These are phyloP conservation scores for Gobionotothen gibberifrons DNA, from an alignment of 2,797 vertebrate species.

Conservation along the genomic window DNA sequence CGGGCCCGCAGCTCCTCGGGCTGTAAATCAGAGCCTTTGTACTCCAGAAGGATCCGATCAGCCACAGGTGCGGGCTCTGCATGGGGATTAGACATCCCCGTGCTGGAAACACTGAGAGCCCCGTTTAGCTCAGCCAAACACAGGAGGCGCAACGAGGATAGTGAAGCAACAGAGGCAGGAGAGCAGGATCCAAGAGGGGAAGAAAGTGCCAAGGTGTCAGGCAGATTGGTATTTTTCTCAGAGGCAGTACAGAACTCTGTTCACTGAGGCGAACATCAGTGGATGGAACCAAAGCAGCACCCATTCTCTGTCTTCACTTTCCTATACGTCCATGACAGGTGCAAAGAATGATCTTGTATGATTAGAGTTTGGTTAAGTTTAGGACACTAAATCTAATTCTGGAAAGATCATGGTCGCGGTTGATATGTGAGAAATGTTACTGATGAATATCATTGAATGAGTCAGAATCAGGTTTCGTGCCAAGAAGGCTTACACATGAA, in stretches of 20 bases:
- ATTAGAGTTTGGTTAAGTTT: neutral
- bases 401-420: too few relatives aligned
- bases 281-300: neutral
- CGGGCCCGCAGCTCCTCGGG: constrained; percentile 86
- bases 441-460: too few relatives aligned
- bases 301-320: neutral
- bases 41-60: constrained; percentile 96
- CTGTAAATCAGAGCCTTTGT: constrained; percentile 96
- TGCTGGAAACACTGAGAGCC: constrained; percentile 87
- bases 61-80: constrained; percentile 93
- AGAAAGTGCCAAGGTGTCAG: constrained; percentile 35
- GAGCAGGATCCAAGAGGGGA: constrained; percentile 16
- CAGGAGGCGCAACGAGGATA: constrained; percentile 45
- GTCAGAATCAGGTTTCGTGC: too few relatives aligned
- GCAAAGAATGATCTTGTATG: neutral
- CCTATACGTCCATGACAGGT: neutral
- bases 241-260: neutral
- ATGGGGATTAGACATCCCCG: constrained; percentile 86
- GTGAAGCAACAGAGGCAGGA: constrained; percentile 25
- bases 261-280: constrained; percentile 7
- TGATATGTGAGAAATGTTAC: too few relatives aligned
- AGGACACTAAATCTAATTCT: neutral
- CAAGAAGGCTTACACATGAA: too few relatives aligned
- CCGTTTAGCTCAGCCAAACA: constrained; percentile 42
- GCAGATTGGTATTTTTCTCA: constrained; percentile 26